These are phyloP conservation scores for Istiophorus platypterus DNA, from an alignment of 2,113 vertebrate species.

Conservation along the genomic window DNA sequence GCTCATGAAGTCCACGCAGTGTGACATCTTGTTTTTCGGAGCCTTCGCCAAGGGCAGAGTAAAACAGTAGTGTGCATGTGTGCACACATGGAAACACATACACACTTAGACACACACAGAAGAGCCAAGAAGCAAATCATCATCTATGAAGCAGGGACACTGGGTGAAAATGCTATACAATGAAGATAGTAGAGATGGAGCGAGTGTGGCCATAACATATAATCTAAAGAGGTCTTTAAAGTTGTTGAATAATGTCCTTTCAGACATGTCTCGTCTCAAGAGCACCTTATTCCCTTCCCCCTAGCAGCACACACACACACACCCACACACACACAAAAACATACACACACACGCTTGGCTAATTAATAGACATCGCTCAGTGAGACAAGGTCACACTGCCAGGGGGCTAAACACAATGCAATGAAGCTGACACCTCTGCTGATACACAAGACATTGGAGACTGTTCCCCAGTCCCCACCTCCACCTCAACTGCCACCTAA, in stretches of 20 bases:
- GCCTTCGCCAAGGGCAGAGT: slow-evolving; percentile 58
- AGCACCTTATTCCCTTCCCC: slow-evolving; percentile 39
- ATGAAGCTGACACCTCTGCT: slow-evolving; percentile 63
- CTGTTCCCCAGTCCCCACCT: slow-evolving; percentile 18
- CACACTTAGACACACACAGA: slow-evolving; percentile 6
- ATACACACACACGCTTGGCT: slow-evolving; percentile 48
- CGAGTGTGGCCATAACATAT: slow-evolving; percentile 43
- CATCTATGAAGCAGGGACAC: slow-evolving; percentile 62
- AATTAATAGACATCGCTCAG: slow-evolving; percentile 76
- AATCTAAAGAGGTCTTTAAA: slow-evolving; percentile 63
- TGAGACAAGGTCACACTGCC: slow-evolving; percentile 69
- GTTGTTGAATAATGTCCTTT: slow-evolving; percentile 45
- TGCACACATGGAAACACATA: not conserved
- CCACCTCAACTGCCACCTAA: not conserved
- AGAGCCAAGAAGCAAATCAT: slow-evolving; percentile 45
- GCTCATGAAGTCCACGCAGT: slow-evolving; percentile 54
- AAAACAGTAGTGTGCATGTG: slow-evolving; percentile 30
- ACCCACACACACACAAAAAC: slow-evolving; percentile 21
- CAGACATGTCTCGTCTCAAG: slow-evolving; percentile 30
- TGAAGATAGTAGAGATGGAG: slow-evolving; percentile 26
- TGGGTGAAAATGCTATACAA: slow-evolving; percentile 18
- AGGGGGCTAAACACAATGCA: slow-evolving; percentile 64
- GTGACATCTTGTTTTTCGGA: slow-evolving; percentile 67
- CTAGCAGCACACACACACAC: not conserved
- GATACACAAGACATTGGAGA: slow-evolving; percentile 32